Base-by-base conservation (phyloP, 2,113 vertebrate genomes). In the Cyrtonyx montezumae region DNA sequence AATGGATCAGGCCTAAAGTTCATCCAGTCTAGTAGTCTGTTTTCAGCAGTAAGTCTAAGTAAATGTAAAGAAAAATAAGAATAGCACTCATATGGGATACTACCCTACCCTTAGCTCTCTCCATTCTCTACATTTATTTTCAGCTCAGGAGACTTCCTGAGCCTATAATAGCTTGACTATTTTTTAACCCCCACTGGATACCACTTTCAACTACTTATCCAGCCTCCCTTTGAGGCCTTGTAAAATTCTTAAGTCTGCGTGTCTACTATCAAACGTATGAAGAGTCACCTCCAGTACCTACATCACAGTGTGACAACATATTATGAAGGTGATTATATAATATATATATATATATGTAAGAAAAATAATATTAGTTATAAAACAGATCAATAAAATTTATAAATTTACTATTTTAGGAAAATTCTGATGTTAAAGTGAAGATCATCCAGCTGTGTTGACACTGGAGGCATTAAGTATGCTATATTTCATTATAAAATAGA, bases 61-160 rank as follows among this genome's bases (percentile, higher is more conserved):
- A 75, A 66, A 49, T 8, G 32, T 82, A 82, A 85, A 18, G 16
- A 90, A 84, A 79, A 94, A 78, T 55, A 95, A 88, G 51, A 96
- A 91, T 63, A 93, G 87, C 42, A 88, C 75, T 82, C 21, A 36
- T 46, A 59, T n/a, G 87, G 20, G 1, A 36, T 88, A 78, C 80
- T 91, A 80, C 79, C 37, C 61, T 28, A 84, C 40, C 26, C 65
- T 63, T 59, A 42, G 5, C n/a, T 8, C 28, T 88, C 71, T 42
- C 46, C 12, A 13, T 84, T 46, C 40, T 59, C 30, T 48, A 40
- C 71, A 42, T 79, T 82, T 94, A 90, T 96, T 96, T 96, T 95
- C 76, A 88, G 85, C 61, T 67, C 59, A 77, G 82, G n/a, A 95
- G 59, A 91, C 88, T 94, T 96, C 37, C 79, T 93, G 19, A 93